Evolutionary conservation across 2,888 invertebrate genomes (phyloP).

Genomic region (Aquatica leii): DNA sequence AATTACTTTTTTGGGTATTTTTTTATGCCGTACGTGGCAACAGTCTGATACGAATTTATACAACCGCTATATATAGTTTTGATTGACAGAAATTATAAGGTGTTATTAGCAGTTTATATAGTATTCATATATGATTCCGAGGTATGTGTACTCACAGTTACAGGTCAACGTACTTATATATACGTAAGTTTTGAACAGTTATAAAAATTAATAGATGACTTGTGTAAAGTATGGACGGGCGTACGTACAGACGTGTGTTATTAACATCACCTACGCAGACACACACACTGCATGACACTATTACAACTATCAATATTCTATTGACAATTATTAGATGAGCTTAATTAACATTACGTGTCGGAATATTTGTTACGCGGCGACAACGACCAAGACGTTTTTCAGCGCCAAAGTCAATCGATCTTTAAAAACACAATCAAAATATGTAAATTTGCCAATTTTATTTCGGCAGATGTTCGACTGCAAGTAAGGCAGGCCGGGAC

Average conservation of each 20-base stretch:
- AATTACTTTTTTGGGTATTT: no score
- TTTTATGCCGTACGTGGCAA: no score
- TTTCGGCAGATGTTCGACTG: no score
- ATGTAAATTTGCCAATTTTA: no score
- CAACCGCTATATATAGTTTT: constrained; percentile 12
- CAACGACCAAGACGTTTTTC: no score
- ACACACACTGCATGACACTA: constrained; percentile 18
- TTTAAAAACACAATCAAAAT: no score
- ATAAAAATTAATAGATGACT: constrained; percentile 46
- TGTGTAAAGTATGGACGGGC: constrained; percentile 30
- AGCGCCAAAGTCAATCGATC: no score
- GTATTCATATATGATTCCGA: constrained; percentile 29
- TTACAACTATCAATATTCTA: constrained; percentile 18
- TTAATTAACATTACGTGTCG: no score
- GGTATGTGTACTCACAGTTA: constrained; percentile 36
- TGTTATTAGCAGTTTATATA: constrained; percentile 30
- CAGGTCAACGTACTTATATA: constrained; percentile 46
- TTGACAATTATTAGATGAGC: constrained; percentile 8
- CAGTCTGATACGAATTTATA: no score
- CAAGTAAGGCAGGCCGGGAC: constrained; percentile 68
- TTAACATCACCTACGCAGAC: constrained; percentile 28
- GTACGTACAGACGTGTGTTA: constrained; percentile 23
- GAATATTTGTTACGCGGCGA: no score
- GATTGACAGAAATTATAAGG: constrained; percentile 30
- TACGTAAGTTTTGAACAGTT: constrained; percentile 44